These are phyloP conservation scores for Rhinogobius similis DNA, from an alignment of 2,113 vertebrate species.

Conservation along the genomic window DNA sequence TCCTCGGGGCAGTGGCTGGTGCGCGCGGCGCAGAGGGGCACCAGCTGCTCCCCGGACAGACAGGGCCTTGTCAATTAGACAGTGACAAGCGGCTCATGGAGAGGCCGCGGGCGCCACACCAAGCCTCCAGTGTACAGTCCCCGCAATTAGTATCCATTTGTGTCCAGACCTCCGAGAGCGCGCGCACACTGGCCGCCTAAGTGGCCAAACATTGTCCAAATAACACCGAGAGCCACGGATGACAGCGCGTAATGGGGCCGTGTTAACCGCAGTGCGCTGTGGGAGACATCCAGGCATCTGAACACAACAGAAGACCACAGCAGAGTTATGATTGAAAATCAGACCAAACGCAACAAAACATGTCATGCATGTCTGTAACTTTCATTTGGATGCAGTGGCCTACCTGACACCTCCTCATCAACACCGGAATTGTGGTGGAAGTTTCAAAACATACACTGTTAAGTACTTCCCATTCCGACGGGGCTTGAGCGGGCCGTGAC, in stretches of 20 bases:
- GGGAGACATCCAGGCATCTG: slow-evolving; percentile 42
- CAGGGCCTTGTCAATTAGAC: slow-evolving; percentile 99
- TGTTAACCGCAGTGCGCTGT: slow-evolving; percentile 61
- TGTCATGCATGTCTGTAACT: neutral
- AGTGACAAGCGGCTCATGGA: slow-evolving; percentile 94
- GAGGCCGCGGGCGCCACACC: slow-evolving; percentile 86
- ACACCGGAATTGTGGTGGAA: no score
- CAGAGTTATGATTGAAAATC: neutral
- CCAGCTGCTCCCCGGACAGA: slow-evolving; percentile 99
- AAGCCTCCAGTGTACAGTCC: slow-evolving; percentile 85
- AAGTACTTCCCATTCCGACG: no score
- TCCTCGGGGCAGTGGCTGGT: slow-evolving; percentile 91
- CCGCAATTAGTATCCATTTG: slow-evolving; percentile 97
- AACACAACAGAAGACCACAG: slow-evolving; percentile 9
- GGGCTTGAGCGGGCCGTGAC: no score
- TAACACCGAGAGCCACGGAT: slow-evolving; percentile 61
- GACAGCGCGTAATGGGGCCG: slow-evolving; percentile 71
- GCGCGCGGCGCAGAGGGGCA: slow-evolving; percentile 88
- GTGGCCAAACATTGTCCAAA: slow-evolving; percentile 75
- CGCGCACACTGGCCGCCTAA: slow-evolving; percentile 84
- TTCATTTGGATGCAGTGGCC: neutral
- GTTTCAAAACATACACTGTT: no score
- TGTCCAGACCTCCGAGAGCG: slow-evolving; percentile 93
- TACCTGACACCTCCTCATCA: neutral
- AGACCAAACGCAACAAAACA: neutral